A percentile compares a stretch with the other conserved stretches of the same genome.
Conservation (phyloP, 2,888 invertebrate genomes). For the Phyto melanocephala region DNA sequence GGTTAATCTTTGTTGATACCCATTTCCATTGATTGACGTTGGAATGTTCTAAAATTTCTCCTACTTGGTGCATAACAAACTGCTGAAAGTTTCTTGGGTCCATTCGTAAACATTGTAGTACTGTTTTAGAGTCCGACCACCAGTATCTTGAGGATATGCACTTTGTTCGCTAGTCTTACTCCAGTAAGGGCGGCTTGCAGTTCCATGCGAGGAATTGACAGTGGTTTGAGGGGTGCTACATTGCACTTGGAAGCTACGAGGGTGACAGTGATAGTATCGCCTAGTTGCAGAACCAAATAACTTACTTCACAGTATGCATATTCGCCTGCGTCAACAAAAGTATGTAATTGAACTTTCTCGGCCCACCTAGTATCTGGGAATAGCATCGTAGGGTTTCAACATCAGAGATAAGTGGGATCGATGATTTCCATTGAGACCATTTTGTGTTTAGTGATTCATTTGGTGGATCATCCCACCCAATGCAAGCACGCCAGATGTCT, state of each 20-base stretch:
- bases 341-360: slow-evolving; percentile 28
- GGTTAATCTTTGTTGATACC: slow-evolving; percentile 50
- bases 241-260: slow-evolving; percentile 42
- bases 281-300: slow-evolving; percentile 12
- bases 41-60: slow-evolving; percentile 54
- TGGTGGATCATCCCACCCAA: slow-evolving; percentile 45
- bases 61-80: slow-evolving; percentile 49
- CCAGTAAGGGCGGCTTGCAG: slow-evolving; percentile 9
- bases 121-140: slow-evolving; percentile 53
- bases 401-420: slow-evolving; percentile 15
- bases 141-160: slow-evolving; percentile 17
- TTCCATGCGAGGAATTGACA: slow-evolving; percentile 33
- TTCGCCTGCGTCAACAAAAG: slow-evolving; percentile 51
- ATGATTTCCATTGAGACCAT: slow-evolving; percentile 48
- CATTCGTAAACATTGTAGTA: slow-evolving; percentile 10
- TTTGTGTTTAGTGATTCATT: slow-evolving; percentile 12
- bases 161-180: slow-evolving; percentile 21
- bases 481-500: slow-evolving; percentile 45
- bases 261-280: not conserved
- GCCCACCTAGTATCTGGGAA: not conserved
- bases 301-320: slow-evolving; percentile 41
- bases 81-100: slow-evolving; percentile 6
- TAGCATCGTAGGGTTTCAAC: slow-evolving; percentile 31
- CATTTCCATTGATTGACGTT: slow-evolving; percentile 53
- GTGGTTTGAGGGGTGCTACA: slow-evolving; percentile 55